Conservation (phyloP, 2,888 invertebrate species). For the Cotesia congregata region DNA sequence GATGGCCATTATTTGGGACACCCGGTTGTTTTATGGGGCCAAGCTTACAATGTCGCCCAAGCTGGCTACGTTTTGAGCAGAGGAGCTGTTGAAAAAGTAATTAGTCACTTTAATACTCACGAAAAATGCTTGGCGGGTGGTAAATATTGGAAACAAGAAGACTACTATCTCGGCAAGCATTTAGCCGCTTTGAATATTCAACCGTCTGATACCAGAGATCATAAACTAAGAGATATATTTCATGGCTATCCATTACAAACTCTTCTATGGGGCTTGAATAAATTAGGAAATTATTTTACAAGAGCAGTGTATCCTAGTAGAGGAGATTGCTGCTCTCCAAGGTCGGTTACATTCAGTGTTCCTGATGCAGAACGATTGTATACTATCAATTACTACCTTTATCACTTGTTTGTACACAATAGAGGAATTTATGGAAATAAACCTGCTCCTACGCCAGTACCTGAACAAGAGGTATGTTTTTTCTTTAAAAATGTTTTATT, state of each 20-base stretch:
- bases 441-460: slow-evolving; percentile 62
- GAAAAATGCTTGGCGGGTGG: slow-evolving; percentile 70
- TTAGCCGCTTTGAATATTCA: slow-evolving; percentile 71
- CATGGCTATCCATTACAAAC: slow-evolving; percentile 70
- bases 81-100: slow-evolving; percentile 69
- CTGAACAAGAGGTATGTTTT: slow-evolving; percentile 67
- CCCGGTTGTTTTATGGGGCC: slow-evolving; percentile 73
- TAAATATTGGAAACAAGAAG: slow-evolving; percentile 74
- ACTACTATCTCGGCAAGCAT: slow-evolving; percentile 75
- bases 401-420: slow-evolving; percentile 71
- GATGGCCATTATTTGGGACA: slow-evolving; percentile 74
- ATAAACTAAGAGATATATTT: slow-evolving; percentile 71
- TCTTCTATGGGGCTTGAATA: slow-evolving; percentile 63
- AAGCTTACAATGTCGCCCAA: slow-evolving; percentile 72
- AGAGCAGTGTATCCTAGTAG: slow-evolving; percentile 71
- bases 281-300: slow-evolving; percentile 71
- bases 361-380: slow-evolving; percentile 73
- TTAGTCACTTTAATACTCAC: slow-evolving; percentile 67
- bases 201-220: slow-evolving; percentile 73
- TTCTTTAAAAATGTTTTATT: slow-evolving; percentile 18
- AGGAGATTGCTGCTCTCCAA: slow-evolving; percentile 72
- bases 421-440: slow-evolving; percentile 67
- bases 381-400: slow-evolving; percentile 73
- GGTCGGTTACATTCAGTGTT: slow-evolving; percentile 72
- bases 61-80: slow-evolving; percentile 74